A percentile compares a stretch with the other conserved stretches of the same genome.
These are phyloP conservation scores for Sphecodes monilicornis DNA, from an alignment of 2,888 invertebrate genomes.

Conservation along the genomic window DNA sequence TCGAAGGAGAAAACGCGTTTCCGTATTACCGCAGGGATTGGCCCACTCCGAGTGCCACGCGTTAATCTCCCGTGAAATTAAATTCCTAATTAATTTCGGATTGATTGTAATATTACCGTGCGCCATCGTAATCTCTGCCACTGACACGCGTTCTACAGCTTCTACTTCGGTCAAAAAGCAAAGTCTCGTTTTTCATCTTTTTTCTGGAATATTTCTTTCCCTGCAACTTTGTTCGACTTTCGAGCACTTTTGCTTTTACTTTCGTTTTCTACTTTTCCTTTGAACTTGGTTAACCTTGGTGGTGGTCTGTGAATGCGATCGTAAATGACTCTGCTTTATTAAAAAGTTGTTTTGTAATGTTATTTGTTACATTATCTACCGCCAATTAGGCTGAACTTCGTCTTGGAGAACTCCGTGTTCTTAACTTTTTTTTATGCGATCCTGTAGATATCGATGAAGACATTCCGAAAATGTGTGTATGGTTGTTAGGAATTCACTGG, in stretches of 20 bases:
- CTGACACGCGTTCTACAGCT: neutral
- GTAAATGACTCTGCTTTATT: neutral
- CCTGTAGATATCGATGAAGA: too few species aligned
- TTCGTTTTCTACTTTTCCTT: neutral
- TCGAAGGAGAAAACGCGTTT: slow-evolving; percentile 64
- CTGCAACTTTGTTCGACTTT: neutral
- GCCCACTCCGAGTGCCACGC: slow-evolving; percentile 35
- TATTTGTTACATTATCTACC: too few species aligned
- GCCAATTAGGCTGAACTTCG: too few species aligned
- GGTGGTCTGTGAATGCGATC: neutral
- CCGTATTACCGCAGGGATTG: slow-evolving; percentile 48
- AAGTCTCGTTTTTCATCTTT: too few species aligned
- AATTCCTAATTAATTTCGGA: slow-evolving; percentile 48
- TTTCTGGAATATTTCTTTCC: neutral
- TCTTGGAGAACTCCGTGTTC: too few species aligned
- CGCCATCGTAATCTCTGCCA: neutral
- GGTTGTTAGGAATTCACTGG: too few species aligned
- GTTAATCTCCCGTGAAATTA: slow-evolving; percentile 32
- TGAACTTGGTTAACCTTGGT: neutral
- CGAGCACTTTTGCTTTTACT: neutral
- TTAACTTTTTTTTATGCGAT: too few species aligned
- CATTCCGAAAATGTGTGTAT: too few species aligned
- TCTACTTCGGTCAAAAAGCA: neutral
- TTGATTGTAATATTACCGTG: neutral
- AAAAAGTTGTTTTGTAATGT: neutral